A percentile compares a stretch with the other conserved stretches of the same genome.
phyloP scores from a whole-genome alignment of 2,888 invertebrate species.

The Pardosa pseudoannulata region DNA sequence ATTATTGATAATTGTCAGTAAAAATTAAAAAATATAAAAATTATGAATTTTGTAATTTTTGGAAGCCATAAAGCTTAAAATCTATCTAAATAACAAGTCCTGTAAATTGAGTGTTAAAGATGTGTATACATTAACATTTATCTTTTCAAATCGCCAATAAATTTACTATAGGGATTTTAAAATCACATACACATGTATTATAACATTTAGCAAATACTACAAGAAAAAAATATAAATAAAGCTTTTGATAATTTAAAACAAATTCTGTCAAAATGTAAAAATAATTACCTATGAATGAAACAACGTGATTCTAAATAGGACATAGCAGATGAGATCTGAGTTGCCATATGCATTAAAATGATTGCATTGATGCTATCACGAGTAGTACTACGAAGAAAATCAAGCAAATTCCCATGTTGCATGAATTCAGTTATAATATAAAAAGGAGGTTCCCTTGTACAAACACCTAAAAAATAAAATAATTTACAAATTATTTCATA shows the following conservation, averaged over 20 bases:
- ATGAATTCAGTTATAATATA: constrained; percentile 99
- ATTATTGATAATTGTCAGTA: too few relatives aligned
- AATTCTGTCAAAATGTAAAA: not conserved
- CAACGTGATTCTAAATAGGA: constrained; percentile 96
- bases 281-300: constrained; percentile 87
- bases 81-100: too few relatives aligned
- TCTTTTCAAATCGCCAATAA: too few relatives aligned
- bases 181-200: too few relatives aligned
- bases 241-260: not conserved
- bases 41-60: too few relatives aligned
- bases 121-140: too few relatives aligned
- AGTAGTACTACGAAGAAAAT: constrained; percentile 92
- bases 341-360: constrained; percentile 98
- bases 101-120: too few relatives aligned
- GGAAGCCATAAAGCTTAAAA: too few relatives aligned
- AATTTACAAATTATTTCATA: too few relatives aligned
- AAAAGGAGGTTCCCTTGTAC: constrained; percentile 98
- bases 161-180: too few relatives aligned
- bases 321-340: constrained; percentile 99
- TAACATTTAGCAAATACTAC: not conserved
- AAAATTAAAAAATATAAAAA: too few relatives aligned
- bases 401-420: constrained; percentile 97
- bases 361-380: constrained; percentile 89
- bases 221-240: not conserved
- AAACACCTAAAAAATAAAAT: constrained; percentile 83